Evolutionary conservation across 1,140 invertebrate genomes (phyloP), one percentile per base, ranked within the genome.

Genomic region (Penaeus indicus): DNA sequence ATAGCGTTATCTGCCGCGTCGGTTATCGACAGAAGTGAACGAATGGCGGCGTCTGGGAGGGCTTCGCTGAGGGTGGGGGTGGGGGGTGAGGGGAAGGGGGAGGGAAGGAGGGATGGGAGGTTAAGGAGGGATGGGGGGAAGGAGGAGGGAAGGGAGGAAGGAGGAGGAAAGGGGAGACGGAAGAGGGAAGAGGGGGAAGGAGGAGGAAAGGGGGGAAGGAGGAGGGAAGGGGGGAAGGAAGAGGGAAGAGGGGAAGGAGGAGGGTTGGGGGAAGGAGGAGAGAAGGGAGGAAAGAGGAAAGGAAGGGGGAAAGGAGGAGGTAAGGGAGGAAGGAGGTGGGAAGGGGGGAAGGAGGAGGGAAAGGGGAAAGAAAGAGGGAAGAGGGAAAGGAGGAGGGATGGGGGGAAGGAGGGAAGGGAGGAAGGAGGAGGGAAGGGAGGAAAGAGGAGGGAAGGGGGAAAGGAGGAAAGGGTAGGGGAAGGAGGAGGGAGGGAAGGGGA

Each of bases 341-440:
- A 79, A 47, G 13, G 27, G 21, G 77, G 38, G 7, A 25, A 42
- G 13, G 21, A 18, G 38, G 21, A 38, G 54, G 38, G 32, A 38
- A 3, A 2, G 38, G 61, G 77, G 61, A 47, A 38, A 79, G 38
- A 16, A 38, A 3, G 13, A 38, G 61, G 77, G 61, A 47, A 47
- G 77, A 27, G 38, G 61, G 77, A 54, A 38, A 47, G 38, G 25
- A n/a, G 42, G 77, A 47, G 77, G 61, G 38, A 47, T 19, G 42
- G 77, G 61, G 77, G 42, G 38, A 79, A 38, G 42, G 77, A 47
- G 77, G 61, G 38, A 79, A 38, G 61, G 77, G 42, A 18, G 27
- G 77, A 79, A 13, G n/a, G 8, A 16, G 27, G n/a, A 32, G 38
- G 27, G 8, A 54, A 79, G 32, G n/a, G 8, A 16, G 27, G n/a